phyloP scores from a whole-genome alignment of 2,113 vertebrate genomes.

The Aix galericulata region DNA sequence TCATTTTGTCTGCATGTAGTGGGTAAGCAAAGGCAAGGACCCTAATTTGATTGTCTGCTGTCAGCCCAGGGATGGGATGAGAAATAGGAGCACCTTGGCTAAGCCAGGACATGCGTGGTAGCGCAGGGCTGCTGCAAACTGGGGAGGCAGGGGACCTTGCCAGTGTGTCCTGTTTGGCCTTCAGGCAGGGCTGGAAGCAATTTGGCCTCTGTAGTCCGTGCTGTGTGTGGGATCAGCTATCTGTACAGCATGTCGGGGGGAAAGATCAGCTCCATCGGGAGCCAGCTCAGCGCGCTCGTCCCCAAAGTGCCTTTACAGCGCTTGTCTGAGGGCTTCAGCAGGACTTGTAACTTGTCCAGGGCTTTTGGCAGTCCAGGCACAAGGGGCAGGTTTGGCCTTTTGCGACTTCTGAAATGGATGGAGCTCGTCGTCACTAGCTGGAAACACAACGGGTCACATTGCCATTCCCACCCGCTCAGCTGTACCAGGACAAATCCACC shows the following conservation, averaged over 20 bases:
- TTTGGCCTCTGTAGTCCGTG: background rate
- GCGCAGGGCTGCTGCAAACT: background rate
- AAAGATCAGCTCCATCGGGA: background rate
- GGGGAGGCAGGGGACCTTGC: background rate
- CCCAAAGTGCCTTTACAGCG: background rate
- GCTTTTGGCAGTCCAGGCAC: background rate
- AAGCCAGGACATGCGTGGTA: rapidly evolving
- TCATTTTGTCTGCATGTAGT: background rate
- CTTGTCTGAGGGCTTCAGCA: background rate
- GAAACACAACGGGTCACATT: conserved; percentile 33
- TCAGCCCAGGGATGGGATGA: background rate
- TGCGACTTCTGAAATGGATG: background rate
- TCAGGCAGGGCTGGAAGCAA: background rate
- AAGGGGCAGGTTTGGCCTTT: background rate
- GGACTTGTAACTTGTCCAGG: background rate
- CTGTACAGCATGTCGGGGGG: background rate
- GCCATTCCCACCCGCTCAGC: background rate
- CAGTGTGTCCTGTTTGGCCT: background rate
- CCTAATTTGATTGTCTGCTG: rapidly evolving
- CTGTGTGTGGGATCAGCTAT: background rate
- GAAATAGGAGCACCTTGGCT: background rate
- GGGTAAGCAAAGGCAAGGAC: background rate
- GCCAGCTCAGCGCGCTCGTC: background rate
- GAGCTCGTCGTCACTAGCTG: background rate
- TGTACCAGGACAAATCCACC: background rate